A percentile compares a stretch with the other conserved stretches of the same genome.
These are phyloP conservation scores for Drosophila anomelani DNA, from an alignment of 2,888 invertebrate genomes.

Conservation along the genomic window DNA sequence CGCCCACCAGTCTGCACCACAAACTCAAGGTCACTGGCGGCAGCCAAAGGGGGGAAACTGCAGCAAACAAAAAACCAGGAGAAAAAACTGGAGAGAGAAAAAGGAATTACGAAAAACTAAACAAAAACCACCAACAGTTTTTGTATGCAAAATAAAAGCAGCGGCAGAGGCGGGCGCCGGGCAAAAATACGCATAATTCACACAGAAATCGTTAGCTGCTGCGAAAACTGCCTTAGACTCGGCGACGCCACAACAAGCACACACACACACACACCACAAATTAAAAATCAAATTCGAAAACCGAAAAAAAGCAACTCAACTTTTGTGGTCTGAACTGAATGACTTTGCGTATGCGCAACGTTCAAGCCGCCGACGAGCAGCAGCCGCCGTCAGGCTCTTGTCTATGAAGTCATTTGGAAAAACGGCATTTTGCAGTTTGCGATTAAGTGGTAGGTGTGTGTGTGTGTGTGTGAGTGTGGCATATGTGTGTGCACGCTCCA, in stretches of 20 bases:
- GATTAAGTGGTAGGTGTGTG: slow-evolving; percentile 73
- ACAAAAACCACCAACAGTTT: slow-evolving; percentile 65
- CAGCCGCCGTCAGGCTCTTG: slow-evolving; percentile 67
- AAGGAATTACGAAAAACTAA: slow-evolving; percentile 8
- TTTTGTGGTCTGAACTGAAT: slow-evolving; percentile 41
- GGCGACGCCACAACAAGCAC: slow-evolving; percentile 39
- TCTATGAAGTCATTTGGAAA: slow-evolving; percentile 84
- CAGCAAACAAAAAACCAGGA: slow-evolving; percentile 32
- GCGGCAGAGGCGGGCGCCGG: slow-evolving; percentile 35
- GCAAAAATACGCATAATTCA: slow-evolving; percentile 70
- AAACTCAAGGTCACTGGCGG: slow-evolving; percentile 34
- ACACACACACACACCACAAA: slow-evolving; percentile 18
- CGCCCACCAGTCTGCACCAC: slow-evolving; percentile 34
- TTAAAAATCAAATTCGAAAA: slow-evolving; percentile 41
- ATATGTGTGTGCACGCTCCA: slow-evolving; percentile 80
- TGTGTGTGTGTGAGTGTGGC: slow-evolving; percentile 55
- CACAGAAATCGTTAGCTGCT: slow-evolving; percentile 55
- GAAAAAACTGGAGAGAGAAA: slow-evolving; percentile 4
- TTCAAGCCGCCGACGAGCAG: slow-evolving; percentile 32
- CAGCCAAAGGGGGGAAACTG: slow-evolving; percentile 3
- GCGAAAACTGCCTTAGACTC: slow-evolving; percentile 56
- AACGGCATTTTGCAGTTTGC: slow-evolving; percentile 83
- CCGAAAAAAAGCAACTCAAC: slow-evolving; percentile 27
- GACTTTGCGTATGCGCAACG: slow-evolving; percentile 61
- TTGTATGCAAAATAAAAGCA: slow-evolving; percentile 74